Base-by-base conservation (phyloP, 2,888 invertebrate species). In the Oxytorus armatus region DNA sequence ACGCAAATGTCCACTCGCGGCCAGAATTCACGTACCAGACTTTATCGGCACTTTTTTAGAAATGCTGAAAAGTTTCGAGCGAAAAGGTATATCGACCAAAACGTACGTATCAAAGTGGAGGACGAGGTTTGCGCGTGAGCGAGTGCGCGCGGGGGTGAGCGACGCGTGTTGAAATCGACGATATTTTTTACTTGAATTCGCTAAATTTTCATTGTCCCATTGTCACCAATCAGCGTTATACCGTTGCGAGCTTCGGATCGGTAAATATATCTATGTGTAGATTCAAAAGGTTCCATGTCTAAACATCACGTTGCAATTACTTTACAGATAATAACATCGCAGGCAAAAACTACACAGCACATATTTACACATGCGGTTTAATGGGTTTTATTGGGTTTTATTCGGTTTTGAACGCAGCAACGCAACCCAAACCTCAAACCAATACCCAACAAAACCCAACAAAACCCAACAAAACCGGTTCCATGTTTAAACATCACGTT, bases 101-200 rank as follows among this genome's bases (percentile, higher is more conserved):
- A 14, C 29, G 25, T 23, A 47, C 16, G 10, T 2, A 1, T 16
- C 11, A 25, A 25, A 5, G 36, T 8, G 10, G 10, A 1, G 36
- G 10, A 36, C 36, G 36, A 8, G 4, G 36, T 29, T 29, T 2
- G 29, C 29, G 29, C 29, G 29, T 49, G 33, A 21, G 11, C 4
- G 33, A 51, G 21, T 21, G 3, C 16, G 63, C 44, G 63, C 29
- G 39, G 47, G 11, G 23, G 39, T 4, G 51, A 55, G 53, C 39
- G 42, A 11, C 10, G 68, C 42, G 42, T 57, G 57, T 36, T 16
- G 21, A 21, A 51, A 51, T 21, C 21, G 16, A 33, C 42, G 61
- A 74, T 74, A 79, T 79, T 74, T 74, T 69, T 74, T 74, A 74
- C 65, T 79, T 74, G 74, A 74, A 79, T 79, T 63, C 39, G 78